phyloP scores from a whole-genome alignment of 2,113 vertebrate species.

The Lagenorhynchus albirostris region DNA sequence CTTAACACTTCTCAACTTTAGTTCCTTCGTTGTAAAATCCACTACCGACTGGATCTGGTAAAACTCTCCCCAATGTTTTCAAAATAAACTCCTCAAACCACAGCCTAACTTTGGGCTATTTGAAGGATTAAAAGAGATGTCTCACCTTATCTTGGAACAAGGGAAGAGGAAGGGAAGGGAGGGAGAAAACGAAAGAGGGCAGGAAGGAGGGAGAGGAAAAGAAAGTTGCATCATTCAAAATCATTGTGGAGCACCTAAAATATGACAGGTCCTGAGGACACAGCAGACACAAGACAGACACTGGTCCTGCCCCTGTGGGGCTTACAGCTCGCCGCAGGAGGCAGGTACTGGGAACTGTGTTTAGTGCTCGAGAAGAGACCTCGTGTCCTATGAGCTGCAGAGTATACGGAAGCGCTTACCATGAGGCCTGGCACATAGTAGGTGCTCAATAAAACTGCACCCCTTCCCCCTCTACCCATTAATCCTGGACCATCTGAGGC shows the following conservation, averaged over 20 bases:
- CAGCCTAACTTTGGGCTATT: neutral
- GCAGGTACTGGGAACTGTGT: neutral
- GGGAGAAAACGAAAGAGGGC: neutral
- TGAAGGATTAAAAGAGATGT: neutral
- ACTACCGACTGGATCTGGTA: too few relatives aligned
- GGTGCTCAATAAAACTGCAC: neutral
- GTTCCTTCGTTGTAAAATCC: neutral
- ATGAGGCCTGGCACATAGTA: neutral
- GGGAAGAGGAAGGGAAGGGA: neutral
- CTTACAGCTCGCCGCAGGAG: neutral
- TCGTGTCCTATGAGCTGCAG: neutral
- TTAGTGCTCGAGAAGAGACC: neutral
- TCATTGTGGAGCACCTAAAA: neutral
- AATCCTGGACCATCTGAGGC: neutral
- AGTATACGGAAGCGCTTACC: neutral
- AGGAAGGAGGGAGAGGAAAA: neutral
- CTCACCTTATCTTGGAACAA: neutral
- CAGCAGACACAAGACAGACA: fast-evolving
- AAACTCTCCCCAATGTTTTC: neutral
- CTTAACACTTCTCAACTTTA: neutral
- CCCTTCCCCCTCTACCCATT: too few relatives aligned
- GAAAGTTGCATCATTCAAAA: neutral
- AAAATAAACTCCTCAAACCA: neutral
- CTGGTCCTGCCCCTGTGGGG: fast-evolving
- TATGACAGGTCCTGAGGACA: neutral